phyloP scores from a whole-genome alignment of 2,888 invertebrate genomes.

The Biston stratarius region DNA sequence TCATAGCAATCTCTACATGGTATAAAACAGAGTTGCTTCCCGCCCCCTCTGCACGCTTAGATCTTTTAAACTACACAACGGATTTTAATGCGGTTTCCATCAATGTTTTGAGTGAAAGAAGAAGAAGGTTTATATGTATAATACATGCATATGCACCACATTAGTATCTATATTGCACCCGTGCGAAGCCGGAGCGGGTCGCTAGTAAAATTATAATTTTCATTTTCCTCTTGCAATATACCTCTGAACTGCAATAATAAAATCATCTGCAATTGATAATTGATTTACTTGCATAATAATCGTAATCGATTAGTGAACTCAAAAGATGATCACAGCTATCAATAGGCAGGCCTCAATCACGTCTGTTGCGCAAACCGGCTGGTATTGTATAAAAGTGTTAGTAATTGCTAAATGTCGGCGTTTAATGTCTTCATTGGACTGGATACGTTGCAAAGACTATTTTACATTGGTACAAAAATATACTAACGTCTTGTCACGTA shows the following conservation, averaged over 20 bases:
- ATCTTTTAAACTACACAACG: too few species aligned
- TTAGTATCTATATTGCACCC: too few species aligned
- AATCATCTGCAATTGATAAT: constrained; percentile 50
- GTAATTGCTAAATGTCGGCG: constrained; percentile 50
- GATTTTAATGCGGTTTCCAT: too few species aligned
- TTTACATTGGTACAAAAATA: constrained; percentile 1
- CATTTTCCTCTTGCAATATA: constrained; percentile 16
- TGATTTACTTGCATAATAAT: constrained; percentile 50
- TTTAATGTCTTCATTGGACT: constrained; percentile 50
- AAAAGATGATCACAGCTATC: constrained; percentile 52
- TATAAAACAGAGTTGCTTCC: too few species aligned
- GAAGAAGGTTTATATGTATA: too few species aligned
- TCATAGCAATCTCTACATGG: too few species aligned
- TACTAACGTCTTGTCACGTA: background rate
- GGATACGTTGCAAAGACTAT: constrained; percentile 17
- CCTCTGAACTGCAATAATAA: constrained; percentile 19
- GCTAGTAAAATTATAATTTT: too few species aligned
- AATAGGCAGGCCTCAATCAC: constrained; percentile 51
- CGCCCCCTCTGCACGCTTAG: too few species aligned
- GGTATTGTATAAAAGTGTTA: constrained; percentile 49
- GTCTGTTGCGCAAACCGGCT: constrained; percentile 51
- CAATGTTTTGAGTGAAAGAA: too few species aligned
- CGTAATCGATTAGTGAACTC: constrained; percentile 53
- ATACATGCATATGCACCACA: too few species aligned
- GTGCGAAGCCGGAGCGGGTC: too few species aligned